These are phyloP conservation scores for Tenrec ecaudatus DNA, from an alignment of 2,113 vertebrate genomes.

Conservation along the genomic window DNA sequence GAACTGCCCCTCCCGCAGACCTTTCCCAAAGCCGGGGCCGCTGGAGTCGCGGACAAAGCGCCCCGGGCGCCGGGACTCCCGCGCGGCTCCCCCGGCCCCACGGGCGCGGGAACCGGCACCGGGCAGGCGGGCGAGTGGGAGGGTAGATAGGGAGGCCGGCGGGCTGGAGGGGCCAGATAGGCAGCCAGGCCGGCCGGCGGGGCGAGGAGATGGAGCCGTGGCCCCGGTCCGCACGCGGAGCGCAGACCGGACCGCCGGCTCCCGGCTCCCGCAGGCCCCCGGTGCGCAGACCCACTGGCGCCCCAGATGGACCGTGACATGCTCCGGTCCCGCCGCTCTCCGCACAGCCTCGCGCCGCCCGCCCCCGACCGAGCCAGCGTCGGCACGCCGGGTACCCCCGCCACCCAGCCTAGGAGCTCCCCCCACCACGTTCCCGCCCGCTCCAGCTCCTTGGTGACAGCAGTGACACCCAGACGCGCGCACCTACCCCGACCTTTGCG, in stretches of 20 bases:
- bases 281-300: constrained; percentile 52
- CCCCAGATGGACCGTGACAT: constrained; percentile 21
- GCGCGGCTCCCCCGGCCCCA: constrained; percentile 4
- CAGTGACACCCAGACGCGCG: constrained; percentile 71
- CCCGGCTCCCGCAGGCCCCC: constrained; percentile 1
- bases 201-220: constrained; percentile 16
- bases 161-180: constrained; percentile 68
- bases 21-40: constrained; percentile 32
- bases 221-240: background rate
- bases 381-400: background rate
- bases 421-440: constrained; percentile 3
- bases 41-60: constrained; percentile 56
- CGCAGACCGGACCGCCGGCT: background rate
- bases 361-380: constrained; percentile 41
- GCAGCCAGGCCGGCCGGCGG: constrained; percentile 29
- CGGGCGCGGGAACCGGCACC: constrained; percentile 55
- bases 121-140: constrained; percentile 32
- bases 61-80: constrained; percentile 4
- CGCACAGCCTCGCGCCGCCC: constrained; percentile 1
- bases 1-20: background rate
- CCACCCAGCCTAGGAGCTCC: background rate
- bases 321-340: constrained; percentile 20
- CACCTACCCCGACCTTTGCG: constrained; percentile 77
- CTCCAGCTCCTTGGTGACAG: constrained; percentile 71
- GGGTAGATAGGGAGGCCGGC: constrained; percentile 66